phyloP scores from a whole-genome alignment of 2,888 invertebrate species.

The Crepidodera aurea region DNA sequence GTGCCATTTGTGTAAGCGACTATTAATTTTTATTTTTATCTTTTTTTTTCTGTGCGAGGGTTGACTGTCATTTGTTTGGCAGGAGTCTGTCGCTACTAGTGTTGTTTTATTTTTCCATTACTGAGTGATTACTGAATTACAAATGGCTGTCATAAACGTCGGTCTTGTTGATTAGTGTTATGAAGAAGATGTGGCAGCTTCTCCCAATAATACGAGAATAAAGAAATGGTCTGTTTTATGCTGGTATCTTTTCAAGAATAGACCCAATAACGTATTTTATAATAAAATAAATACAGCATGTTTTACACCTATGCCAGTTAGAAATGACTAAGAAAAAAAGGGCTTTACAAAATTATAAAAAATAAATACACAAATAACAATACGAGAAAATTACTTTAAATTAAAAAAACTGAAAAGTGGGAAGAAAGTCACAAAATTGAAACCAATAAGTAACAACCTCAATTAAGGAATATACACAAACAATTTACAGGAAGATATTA shows the following conservation, averaged over 20 bases:
- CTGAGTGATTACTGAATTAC: conserved; percentile 54
- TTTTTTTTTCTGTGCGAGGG: conserved; percentile 53
- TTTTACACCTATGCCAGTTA: too few relatives aligned
- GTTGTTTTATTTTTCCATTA: conserved; percentile 53
- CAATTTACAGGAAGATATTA: too few relatives aligned
- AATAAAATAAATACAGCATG: too few relatives aligned
- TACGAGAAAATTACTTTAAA: too few relatives aligned
- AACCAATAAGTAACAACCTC: too few relatives aligned
- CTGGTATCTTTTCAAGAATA: background rate
- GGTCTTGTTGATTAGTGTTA: conserved; percentile 54
- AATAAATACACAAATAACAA: too few relatives aligned
- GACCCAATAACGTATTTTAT: background rate
- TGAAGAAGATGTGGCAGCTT: conserved; percentile 40
- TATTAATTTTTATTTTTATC: conserved; percentile 60
- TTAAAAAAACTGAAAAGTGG: too few relatives aligned
- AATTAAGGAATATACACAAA: too few relatives aligned
- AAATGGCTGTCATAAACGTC: conserved; percentile 53
- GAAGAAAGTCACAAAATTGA: too few relatives aligned
- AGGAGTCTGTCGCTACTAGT: conserved; percentile 47
- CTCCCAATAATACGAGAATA: background rate
- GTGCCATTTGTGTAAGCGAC: conserved; percentile 59
- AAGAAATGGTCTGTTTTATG: background rate
- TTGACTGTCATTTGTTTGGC: conserved; percentile 54
- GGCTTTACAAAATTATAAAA: too few relatives aligned
- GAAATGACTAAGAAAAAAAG: too few relatives aligned